Percentiles rank a stretch among this genome's conserved stretches.
Conservation (phyloP, 2,113 vertebrate species). For the Peucedramus taeniatus region DNA sequence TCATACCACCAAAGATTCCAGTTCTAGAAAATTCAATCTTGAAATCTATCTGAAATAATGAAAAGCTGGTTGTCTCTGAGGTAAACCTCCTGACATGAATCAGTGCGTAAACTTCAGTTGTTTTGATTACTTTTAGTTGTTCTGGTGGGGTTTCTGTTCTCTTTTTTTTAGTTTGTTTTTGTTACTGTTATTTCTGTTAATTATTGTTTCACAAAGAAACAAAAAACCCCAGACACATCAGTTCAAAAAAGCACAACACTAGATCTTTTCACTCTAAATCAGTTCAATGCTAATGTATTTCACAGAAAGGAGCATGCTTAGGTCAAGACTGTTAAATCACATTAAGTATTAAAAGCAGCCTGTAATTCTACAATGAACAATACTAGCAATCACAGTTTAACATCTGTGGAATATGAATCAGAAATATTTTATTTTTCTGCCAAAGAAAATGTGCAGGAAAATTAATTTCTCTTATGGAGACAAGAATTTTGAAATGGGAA, state of each 20-base stretch:
- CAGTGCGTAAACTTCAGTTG: not conserved
- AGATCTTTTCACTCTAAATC: not conserved
- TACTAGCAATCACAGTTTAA: not conserved
- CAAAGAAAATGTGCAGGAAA: not conserved
- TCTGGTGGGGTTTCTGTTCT: not conserved
- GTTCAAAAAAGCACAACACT: not conserved
- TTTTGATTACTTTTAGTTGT: not conserved
- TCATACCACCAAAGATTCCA: not conserved
- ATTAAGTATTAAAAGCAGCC: not conserved
- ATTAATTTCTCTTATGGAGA: not conserved
- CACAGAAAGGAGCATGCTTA: not conserved
- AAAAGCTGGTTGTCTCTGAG: not conserved
- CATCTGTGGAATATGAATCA: not conserved
- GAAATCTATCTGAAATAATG: not conserved
- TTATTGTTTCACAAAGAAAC: not conserved
- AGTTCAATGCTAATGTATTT: not conserved
- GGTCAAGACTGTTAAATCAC: not conserved
- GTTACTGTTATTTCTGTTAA: not conserved
- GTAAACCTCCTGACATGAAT: not conserved
- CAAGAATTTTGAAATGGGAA: not conserved
- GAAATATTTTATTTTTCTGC: not conserved
- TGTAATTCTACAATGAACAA: not conserved
- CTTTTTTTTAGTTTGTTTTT: not conserved
- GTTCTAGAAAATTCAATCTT: not conserved
- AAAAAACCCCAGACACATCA: not conserved